These are phyloP conservation scores for Spea hammondii DNA, from an alignment of 2,797 vertebrate genomes.

Conservation along the genomic window DNA sequence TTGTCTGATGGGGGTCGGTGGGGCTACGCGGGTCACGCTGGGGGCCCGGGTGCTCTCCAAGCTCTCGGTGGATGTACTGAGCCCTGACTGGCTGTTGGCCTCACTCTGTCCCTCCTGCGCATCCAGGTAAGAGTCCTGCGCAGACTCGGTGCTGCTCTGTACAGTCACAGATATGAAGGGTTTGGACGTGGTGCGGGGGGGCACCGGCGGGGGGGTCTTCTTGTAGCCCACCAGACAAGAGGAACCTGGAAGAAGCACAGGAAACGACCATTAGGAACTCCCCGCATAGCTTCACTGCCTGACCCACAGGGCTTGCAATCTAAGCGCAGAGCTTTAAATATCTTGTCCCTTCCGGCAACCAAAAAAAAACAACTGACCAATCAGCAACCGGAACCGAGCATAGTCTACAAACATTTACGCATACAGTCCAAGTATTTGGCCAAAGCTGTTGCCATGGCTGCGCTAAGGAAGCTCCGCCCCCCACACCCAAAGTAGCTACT, in stretches of 20 bases:
- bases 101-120: slow-evolving; percentile 92
- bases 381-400: too few species aligned
- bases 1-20: slow-evolving; percentile 73
- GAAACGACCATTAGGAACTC: neutral
- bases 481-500: too few species aligned
- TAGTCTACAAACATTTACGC: too few species aligned
- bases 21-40: slow-evolving; percentile 80
- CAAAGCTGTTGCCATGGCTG: too few species aligned
- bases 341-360: too few species aligned
- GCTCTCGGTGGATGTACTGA: slow-evolving; percentile 97
- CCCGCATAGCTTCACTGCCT: neutral
- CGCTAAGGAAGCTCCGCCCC: too few species aligned
- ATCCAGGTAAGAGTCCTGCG: slow-evolving; percentile 96
- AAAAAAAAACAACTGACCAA: too few species aligned
- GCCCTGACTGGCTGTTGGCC: slow-evolving; percentile 92
- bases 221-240: slow-evolving; percentile 96
- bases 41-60: slow-evolving; percentile 90
- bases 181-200: slow-evolving; percentile 94
- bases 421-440: too few species aligned
- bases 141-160: slow-evolving; percentile 97
- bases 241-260: slow-evolving; percentile 75
- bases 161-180: slow-evolving; percentile 98
- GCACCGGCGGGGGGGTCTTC: slow-evolving; percentile 93
- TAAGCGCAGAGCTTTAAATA: neutral
- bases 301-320: neutral